Evolutionary conservation across 2,797 vertebrate species (phyloP).

Genomic region (Gallinago solitaria): DNA sequence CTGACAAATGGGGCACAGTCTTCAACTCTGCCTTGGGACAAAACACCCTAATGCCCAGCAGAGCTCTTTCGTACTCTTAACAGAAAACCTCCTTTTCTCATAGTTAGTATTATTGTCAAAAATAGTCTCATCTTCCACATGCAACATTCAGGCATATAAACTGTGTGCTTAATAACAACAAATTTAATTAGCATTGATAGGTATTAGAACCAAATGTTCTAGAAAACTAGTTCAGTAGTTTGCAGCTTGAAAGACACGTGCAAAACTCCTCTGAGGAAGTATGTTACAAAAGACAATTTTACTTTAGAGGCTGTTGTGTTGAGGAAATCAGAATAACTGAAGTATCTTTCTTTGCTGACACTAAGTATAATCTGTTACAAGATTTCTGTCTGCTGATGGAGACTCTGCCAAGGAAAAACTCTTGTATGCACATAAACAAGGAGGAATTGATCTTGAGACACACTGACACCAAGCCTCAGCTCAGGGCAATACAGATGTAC

Average conservation of each 20-base stretch:
- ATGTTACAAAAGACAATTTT: background rate
- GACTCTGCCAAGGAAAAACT: background rate
- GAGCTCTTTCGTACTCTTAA: background rate
- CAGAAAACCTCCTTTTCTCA: background rate
- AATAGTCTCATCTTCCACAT: background rate
- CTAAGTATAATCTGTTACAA: background rate
- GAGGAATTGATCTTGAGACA: rapidly evolving
- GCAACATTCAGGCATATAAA: background rate
- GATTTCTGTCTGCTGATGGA: background rate
- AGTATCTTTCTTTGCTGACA: background rate
- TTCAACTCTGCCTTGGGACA: background rate
- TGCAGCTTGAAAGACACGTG: background rate
- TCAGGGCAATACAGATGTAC: background rate
- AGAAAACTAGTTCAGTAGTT: background rate
- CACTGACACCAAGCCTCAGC: background rate
- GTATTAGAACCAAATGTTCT: background rate
- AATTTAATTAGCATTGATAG: background rate
- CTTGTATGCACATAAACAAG: background rate
- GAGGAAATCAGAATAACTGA: background rate
- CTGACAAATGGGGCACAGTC: background rate
- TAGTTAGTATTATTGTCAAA: background rate
- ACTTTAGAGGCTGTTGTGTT: background rate
- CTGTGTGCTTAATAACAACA: background rate
- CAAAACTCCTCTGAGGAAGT: background rate
- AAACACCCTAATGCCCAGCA: background rate